phyloP scores from a whole-genome alignment of 2,888 invertebrate species.

The Apoda limacodes region DNA sequence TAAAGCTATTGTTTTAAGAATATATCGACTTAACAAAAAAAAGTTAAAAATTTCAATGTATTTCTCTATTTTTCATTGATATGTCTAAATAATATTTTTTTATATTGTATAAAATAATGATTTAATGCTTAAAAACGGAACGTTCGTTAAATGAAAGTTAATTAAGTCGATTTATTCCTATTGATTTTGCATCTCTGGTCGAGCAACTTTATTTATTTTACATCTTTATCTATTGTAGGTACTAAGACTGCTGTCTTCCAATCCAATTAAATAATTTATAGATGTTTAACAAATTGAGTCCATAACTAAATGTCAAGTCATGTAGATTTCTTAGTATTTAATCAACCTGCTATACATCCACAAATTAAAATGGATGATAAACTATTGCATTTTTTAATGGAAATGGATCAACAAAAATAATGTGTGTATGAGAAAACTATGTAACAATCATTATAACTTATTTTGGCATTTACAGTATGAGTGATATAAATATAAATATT shows the following conservation, averaged over 20 bases:
- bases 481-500: conserved; percentile 27
- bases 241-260: no score
- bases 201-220: conserved; percentile 54
- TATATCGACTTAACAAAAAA: conserved; percentile 41
- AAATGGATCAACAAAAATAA: conserved; percentile 61
- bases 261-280: no score
- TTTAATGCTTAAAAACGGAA: no score
- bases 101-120: no score
- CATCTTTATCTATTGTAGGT: conserved; percentile 62
- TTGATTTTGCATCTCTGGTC: conserved; percentile 37
- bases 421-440: conserved; percentile 63
- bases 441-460: conserved; percentile 56
- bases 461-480: conserved; percentile 57
- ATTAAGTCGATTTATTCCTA: conserved; percentile 48
- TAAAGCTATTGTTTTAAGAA: conserved; percentile 63
- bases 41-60: no score
- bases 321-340: no score
- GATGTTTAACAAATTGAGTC: no score
- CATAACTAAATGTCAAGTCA: no score
- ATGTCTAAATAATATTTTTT: no score
- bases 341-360: neutral
- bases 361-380: conserved; percentile 24
- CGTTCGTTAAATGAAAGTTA: no score
- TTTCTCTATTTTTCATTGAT: no score
- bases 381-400: conserved; percentile 67